Evolutionary conservation across 2,888 invertebrate species (phyloP).

Genomic region (Neocrepidodera transversa): DNA sequence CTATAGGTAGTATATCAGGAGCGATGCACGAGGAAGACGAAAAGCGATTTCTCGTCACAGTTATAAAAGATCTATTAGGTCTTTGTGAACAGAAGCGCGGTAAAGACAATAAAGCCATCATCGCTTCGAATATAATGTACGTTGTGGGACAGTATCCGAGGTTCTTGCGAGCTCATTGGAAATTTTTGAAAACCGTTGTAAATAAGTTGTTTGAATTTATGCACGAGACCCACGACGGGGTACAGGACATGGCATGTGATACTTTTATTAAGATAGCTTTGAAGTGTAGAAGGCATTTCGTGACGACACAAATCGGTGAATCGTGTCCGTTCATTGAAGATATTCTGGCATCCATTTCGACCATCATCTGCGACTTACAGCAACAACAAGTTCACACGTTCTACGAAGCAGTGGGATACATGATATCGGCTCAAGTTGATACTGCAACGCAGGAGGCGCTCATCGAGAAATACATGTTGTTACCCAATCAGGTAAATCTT

Average conservation of each 20-base stretch:
- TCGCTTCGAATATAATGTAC: slow-evolving; percentile 99
- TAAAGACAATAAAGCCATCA: slow-evolving; percentile 99
- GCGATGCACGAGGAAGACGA: slow-evolving; percentile 99
- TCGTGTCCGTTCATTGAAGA: slow-evolving; percentile 98
- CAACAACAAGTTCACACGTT: slow-evolving; percentile 99
- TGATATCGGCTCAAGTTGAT: slow-evolving; percentile 97
- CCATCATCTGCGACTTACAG: slow-evolving; percentile 98
- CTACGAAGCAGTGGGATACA: slow-evolving; percentile 98
- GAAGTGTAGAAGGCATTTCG: slow-evolving; percentile 98
- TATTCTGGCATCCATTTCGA: slow-evolving; percentile 93
- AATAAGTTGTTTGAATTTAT: slow-evolving; percentile 99
- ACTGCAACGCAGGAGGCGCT: slow-evolving; percentile 89
- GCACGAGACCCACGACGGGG: slow-evolving; percentile 99
- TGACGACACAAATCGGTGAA: slow-evolving; percentile 95
- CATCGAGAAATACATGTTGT: slow-evolving; percentile 96
- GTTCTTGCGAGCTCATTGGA: slow-evolving; percentile 99
- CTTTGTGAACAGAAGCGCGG: slow-evolving; percentile 98
- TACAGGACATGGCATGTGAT: slow-evolving; percentile 99
- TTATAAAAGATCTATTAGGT: slow-evolving; percentile 96
- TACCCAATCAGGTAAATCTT: slow-evolving; percentile 86
- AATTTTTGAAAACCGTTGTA: slow-evolving; percentile 99
- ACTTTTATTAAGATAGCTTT: slow-evolving; percentile 99
- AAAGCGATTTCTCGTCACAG: slow-evolving; percentile 97
- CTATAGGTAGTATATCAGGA: slow-evolving; percentile 89
- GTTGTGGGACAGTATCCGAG: slow-evolving; percentile 99